phyloP scores from a whole-genome alignment of 2,888 invertebrate genomes.

The Catocala sponsa region DNA sequence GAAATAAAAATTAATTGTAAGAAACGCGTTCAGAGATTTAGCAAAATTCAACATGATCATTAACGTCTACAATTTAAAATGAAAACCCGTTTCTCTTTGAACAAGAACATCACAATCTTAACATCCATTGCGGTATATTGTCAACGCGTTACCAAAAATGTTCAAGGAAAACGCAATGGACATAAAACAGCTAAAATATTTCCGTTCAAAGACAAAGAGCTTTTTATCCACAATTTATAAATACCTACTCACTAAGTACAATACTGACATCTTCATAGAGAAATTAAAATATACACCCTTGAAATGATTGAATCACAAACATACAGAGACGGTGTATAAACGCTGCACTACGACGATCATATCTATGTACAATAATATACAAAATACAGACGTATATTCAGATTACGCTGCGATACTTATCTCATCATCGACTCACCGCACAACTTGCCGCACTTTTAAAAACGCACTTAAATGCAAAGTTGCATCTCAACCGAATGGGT shows the following conservation, averaged over 20 bases:
- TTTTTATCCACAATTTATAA: constrained; percentile 59
- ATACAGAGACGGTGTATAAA: constrained; percentile 64
- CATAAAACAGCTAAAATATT: constrained; percentile 3
- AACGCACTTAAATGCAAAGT: constrained; percentile 22
- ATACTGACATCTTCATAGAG: constrained; percentile 75
- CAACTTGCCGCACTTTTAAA: constrained; percentile 6
- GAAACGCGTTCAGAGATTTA: constrained; percentile 28
- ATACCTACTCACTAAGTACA: constrained; percentile 72
- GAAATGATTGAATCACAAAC: constrained; percentile 71
- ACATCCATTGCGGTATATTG: constrained; percentile 1
- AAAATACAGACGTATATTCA: constrained; percentile 50
- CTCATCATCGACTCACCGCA: background rate
- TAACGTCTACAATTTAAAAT: constrained; percentile 29
- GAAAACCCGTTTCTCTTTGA: constrained; percentile 22
- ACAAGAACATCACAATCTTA: constrained; percentile 4
- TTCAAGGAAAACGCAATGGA: constrained; percentile 10
- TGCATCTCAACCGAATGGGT: constrained; percentile 25
- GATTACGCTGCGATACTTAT: constrained; percentile 21
- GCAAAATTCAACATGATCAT: constrained; percentile 37
- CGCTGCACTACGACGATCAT: constrained; percentile 54
- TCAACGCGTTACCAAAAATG: constrained; percentile 5
- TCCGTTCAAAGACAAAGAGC: constrained; percentile 28
- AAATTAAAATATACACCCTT: constrained; percentile 73
- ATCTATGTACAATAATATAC: constrained; percentile 79
- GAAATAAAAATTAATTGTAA: constrained; percentile 28